phyloP scores from a whole-genome alignment of 1,140 invertebrate species.

The Rhagoletis zephyria region DNA sequence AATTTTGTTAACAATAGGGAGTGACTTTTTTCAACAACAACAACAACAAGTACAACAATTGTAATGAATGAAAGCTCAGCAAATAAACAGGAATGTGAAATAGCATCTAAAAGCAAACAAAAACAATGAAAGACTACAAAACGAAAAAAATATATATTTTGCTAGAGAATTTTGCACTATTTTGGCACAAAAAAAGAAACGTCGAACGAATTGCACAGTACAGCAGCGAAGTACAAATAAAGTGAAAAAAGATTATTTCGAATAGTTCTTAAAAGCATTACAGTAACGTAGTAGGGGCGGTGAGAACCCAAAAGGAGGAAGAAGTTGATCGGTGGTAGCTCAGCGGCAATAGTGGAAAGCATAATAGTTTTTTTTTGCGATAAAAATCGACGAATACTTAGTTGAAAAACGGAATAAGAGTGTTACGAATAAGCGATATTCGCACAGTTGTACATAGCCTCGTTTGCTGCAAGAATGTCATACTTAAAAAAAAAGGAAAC shows the following conservation, averaged over 20 bases:
- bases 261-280: background rate
- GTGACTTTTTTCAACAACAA: background rate
- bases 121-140: background rate
- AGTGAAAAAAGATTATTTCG: background rate
- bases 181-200: background rate
- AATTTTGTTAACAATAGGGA: background rate
- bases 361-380: background rate
- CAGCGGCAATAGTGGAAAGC: background rate
- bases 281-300: background rate
- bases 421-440: background rate
- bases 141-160: background rate
- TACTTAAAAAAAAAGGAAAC: no score
- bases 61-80: conserved; percentile 32
- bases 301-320: background rate
- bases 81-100: background rate
- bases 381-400: background rate
- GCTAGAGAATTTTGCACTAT: background rate
- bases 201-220: background rate
- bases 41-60: background rate
- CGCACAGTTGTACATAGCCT: no score
- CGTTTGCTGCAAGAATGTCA: no score
- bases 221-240: background rate
- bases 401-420: background rate
- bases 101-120: background rate
- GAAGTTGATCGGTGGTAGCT: background rate